A percentile compares a stretch with the other conserved stretches of the same genome.
Evolutionary conservation across 2,113 vertebrate genomes (phyloP).

Genomic region (Mesoclemmys tuberculata): DNA sequence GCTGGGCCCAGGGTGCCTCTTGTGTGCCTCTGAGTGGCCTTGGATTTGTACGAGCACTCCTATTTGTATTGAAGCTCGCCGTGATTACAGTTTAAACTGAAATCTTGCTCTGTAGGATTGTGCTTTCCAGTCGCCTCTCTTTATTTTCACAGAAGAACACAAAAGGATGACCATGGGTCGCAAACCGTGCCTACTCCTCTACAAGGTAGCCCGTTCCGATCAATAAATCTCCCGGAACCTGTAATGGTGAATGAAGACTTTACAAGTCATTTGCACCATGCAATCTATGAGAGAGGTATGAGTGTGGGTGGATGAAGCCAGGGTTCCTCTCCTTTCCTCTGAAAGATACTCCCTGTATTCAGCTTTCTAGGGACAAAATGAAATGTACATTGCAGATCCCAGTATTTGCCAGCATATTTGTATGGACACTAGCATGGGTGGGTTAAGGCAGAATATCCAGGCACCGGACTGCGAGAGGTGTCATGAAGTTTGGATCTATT

Average conservation of each 20-base stretch:
- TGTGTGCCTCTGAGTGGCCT: constrained; percentile 22
- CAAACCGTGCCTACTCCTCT: constrained; percentile 78
- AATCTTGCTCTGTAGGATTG: neutral
- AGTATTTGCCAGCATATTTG: neutral
- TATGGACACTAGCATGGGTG: neutral
- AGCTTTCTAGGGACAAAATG: neutral
- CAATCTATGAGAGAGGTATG: constrained; percentile 85
- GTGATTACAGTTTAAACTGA: neutral
- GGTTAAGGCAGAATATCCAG: neutral
- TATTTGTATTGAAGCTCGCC: neutral
- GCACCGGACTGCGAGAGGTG: neutral
- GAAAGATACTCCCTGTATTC: neutral
- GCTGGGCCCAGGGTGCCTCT: neutral
- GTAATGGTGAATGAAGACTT: constrained; percentile 81
- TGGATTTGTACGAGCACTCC: neutral
- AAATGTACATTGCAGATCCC: neutral
- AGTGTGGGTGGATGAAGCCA: neutral
- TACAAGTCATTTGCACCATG: constrained; percentile 78
- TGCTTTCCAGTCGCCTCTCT: constrained; percentile 1
- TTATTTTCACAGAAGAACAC: constrained; percentile 77
- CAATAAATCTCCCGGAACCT: constrained; percentile 82
- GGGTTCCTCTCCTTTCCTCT: neutral
- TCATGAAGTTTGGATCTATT: neutral
- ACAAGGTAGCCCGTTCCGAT: constrained; percentile 83
- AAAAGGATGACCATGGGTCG: constrained; percentile 81